Percentiles rank a stretch among this genome's conserved stretches.
Conservation (phyloP, 2,113 vertebrate genomes). For the Pollimyrus isidori region DNA sequence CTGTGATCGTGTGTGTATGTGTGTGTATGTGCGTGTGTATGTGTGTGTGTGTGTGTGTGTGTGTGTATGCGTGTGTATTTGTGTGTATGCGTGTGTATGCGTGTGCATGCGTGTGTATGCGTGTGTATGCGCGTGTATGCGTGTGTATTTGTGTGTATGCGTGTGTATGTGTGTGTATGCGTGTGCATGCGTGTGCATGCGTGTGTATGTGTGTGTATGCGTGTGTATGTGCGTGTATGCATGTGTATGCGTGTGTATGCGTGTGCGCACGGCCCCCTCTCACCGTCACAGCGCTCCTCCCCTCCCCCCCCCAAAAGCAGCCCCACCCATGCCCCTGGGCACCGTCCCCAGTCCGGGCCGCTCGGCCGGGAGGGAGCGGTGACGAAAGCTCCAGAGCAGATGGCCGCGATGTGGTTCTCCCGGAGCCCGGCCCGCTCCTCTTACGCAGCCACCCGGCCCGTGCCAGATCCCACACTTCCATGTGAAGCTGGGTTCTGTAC, state of each 20-base stretch:
- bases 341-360: not conserved
- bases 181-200: too few relatives aligned
- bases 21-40: too few relatives aligned
- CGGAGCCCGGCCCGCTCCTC: not conserved
- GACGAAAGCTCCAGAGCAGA: slow-evolving; percentile 1
- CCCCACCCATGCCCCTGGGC: not conserved
- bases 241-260: not conserved
- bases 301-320: not conserved
- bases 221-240: too few relatives aligned
- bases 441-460: slow-evolving; percentile 24
- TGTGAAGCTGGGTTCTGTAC: slow-evolving; percentile 31
- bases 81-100: too few relatives aligned
- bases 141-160: too few relatives aligned
- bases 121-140: too few relatives aligned
- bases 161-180: too few relatives aligned
- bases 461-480: slow-evolving; percentile 45
- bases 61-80: too few relatives aligned
- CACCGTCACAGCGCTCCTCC: not conserved
- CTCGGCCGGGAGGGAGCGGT: not conserved
- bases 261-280: not conserved
- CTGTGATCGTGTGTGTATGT: too few relatives aligned
- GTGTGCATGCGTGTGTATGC: too few relatives aligned
- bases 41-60: too few relatives aligned
- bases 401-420: not conserved
- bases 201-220: too few relatives aligned